Evolutionary conservation across 1,140 invertebrate genomes (phyloP), one percentile per base, ranked within the genome.

Genomic region (Cephus cinctus): DNA sequence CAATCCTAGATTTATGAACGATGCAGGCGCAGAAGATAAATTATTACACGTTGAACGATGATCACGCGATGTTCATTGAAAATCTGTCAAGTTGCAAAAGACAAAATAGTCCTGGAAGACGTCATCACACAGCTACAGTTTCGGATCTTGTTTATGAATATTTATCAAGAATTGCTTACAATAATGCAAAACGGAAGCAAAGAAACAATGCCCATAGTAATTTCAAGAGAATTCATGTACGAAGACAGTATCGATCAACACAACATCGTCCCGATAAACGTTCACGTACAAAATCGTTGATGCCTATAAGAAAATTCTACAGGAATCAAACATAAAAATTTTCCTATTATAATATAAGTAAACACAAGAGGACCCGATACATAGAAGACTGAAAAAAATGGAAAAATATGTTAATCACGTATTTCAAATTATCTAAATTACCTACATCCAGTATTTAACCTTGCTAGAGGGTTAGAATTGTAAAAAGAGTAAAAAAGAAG

Each of bases 131-230:
- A 23, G 35, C 25, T 11, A 59, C 58, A 0, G 54, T 67, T 6
- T 47, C 52, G 0, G 58, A 65, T 25, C 34, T 69, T 14, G 67
- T 69, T 4, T 69, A 68, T 31, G 22, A 48, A 23, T 69, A 56
- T 34, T 45, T 69, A 15, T 38, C 34, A 6, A 54, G 53, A 12
- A 19, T 57, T 1, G 52, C 61, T 0, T 53, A 57, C 4, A 23
- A 18, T 1, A 20, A 53, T 2, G 46, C 38, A 1, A 23, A 30
- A 21, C 34, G 21, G 12, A 52, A 38, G 3, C 56, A 60, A 12
- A 55, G 56, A 8, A 59, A 54, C 5, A 56, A 43, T 22, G 65
- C 65, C 0, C 49, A 47, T 4, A 52, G 25, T n/a, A 59, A 49
- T 31, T 68, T 69, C 38, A 50, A 50, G 2, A 54, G 6, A 15